Percentiles rank a stretch among this genome's conserved stretches.
phyloP scores from a whole-genome alignment of 2,797 vertebrate species.

The Sebastes paucispinis region DNA sequence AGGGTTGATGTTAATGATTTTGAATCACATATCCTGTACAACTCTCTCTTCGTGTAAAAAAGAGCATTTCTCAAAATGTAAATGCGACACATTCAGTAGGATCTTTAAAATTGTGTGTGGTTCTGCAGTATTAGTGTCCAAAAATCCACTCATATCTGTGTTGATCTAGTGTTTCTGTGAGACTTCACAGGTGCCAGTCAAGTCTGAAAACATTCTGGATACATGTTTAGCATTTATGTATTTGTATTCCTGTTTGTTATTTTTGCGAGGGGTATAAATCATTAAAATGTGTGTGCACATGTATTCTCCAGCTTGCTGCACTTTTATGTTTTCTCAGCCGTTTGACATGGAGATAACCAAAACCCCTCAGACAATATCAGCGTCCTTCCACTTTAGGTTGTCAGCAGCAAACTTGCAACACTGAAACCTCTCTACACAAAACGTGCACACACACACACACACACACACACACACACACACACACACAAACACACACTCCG shows the following conservation, averaged over 20 bases:
- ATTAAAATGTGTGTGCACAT: constrained; percentile 8
- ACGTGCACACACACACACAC: constrained; percentile 53
- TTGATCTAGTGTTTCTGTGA: neutral
- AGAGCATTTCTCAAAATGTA: neutral
- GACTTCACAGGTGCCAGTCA: neutral
- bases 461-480: constrained; percentile 45
- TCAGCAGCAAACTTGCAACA: constrained; percentile 68
- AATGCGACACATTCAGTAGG: neutral
- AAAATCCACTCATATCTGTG: neutral
- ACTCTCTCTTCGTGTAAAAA: neutral
- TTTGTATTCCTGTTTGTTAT: neutral
- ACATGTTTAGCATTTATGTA: neutral
- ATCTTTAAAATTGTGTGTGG: neutral
- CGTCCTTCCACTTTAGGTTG: constrained; percentile 79
- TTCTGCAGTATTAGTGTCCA: neutral
- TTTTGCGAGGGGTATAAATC: constrained; percentile 1
- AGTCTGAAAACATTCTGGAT: neutral
- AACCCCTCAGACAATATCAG: constrained; percentile 73
- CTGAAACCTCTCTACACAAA: constrained; percentile 67
- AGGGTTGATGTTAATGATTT: neutral
- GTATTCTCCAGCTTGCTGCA: constrained; percentile 29
- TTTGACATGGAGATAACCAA: constrained; percentile 58
- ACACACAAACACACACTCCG: constrained; percentile 34
- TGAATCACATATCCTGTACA: neutral
- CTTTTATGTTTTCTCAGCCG: constrained; percentile 38